These are phyloP conservation scores for Tolmerus cingulatus DNA, from an alignment of 2,888 invertebrate species.

Conservation along the genomic window DNA sequence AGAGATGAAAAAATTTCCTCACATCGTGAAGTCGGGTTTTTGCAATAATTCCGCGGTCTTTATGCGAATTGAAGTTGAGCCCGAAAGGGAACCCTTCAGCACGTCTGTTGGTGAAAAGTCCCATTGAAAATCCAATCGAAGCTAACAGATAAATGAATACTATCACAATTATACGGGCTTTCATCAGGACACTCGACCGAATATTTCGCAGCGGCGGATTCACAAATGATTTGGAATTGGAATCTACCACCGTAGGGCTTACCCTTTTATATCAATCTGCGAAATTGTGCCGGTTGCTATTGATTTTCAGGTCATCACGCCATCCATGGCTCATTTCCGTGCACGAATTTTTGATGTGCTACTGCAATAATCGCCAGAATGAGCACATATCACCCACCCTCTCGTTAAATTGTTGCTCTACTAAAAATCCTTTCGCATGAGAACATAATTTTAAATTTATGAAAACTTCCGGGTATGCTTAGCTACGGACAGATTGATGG, in stretches of 20 bases:
- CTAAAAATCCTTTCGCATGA: neutral
- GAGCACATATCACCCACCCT: neutral
- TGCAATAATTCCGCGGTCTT: conserved; percentile 54
- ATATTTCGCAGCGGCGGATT: neutral
- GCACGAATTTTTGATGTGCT: neutral
- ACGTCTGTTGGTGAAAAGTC: conserved; percentile 52
- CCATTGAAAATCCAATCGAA: neutral
- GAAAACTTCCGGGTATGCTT: neutral
- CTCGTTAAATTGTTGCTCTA: neutral
- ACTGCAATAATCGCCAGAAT: neutral
- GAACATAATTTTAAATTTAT: neutral
- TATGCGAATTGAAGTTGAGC: conserved; percentile 24
- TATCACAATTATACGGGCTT: neutral
- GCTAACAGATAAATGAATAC: neutral
- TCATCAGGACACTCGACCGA: neutral
- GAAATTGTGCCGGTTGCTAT: neutral
- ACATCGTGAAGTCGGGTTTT: conserved; percentile 56
- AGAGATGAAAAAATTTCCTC: conserved; percentile 58
- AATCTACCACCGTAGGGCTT: neutral
- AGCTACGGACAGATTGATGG: neutral
- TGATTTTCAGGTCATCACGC: neutral
- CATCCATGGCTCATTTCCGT: neutral
- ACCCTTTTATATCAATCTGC: conserved; percentile 7
- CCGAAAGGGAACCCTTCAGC: conserved; percentile 57
- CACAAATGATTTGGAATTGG: neutral